A percentile compares a stretch with the other conserved stretches of the same genome.
These are phyloP conservation scores for Conchocele bisecta DNA, from an alignment of 2,888 invertebrate genomes.

Conservation along the genomic window DNA sequence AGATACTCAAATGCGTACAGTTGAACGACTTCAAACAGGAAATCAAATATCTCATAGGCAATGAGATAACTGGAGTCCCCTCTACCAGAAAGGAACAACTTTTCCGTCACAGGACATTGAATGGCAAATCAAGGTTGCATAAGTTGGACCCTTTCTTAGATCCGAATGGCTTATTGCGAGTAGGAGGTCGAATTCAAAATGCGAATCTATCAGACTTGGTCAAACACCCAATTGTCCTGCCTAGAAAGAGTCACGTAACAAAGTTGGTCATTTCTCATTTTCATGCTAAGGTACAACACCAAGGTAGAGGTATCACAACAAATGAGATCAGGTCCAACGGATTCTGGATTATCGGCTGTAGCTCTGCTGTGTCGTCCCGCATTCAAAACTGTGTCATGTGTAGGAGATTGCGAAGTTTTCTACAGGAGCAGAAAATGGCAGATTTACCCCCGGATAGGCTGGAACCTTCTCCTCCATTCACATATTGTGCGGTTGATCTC, in stretches of 20 bases:
- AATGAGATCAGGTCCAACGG: constrained; percentile 42
- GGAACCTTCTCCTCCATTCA: constrained; percentile 60
- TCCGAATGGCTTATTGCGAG: constrained; percentile 22
- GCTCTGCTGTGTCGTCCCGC: constrained; percentile 32
- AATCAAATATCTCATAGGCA: neutral
- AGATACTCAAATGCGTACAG: constrained; percentile 1
- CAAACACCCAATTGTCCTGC: constrained; percentile 28
- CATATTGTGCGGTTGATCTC: constrained; percentile 61
- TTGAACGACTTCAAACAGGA: neutral
- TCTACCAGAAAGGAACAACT: neutral
- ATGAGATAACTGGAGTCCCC: neutral
- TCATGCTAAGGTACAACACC: constrained; percentile 47
- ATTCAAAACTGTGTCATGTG: constrained; percentile 47
- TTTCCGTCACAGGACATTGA: neutral
- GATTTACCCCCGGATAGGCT: constrained; percentile 59
- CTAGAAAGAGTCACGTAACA: constrained; percentile 45
- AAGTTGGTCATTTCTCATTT: constrained; percentile 40
- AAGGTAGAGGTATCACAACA: constrained; percentile 55
- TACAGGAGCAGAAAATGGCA: constrained; percentile 51
- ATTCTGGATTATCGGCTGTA: constrained; percentile 56
- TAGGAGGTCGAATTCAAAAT: constrained; percentile 20
- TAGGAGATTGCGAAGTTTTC: constrained; percentile 15
- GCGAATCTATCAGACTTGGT: neutral
- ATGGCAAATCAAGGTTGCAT: constrained; percentile 1
- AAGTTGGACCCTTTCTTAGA: constrained; percentile 1